Evolutionary conservation across 2,797 vertebrate genomes (phyloP), one percentile per base, ranked within the genome.

Genomic region (Selene dorsalis): DNA sequence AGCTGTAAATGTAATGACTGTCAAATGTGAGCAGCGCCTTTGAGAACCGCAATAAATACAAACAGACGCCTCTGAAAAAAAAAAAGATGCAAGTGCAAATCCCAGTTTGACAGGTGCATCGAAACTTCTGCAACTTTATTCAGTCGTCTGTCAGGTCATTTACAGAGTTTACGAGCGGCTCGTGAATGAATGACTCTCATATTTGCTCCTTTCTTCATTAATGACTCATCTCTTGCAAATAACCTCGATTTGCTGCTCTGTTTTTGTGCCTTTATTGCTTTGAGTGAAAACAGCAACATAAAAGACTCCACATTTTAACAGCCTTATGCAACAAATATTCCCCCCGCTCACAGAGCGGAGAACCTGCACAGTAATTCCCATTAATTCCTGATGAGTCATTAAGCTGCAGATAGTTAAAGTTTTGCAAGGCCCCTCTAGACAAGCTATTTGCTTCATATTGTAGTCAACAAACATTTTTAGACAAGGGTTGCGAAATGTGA

Each of bases 1-100:
- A 73, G 82, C 77, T 82, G 82, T 88, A 89, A 89, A 88, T 73
- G 77, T 80, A 87, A 89, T 75, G 82, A 89, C 80, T 77, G 78
- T 79, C 70, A 75, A 89, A 82, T 55, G 83, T 85, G 82, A 84
- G 79, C 16, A 16, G 61, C 69, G 81, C 79, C 87, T 39, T 69
- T 63, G 69, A 82, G 85, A 72, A 74, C 30, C 1, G 73, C 77
- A 64, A 81, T 88, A 89, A 84, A 91, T 81, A 85, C 58, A 84
- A 83, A 89, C 69, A 75, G 70, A 82, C 75, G 79, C 13, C 65
- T 43, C 30, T 8, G 16, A 20, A 64, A 17, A 48, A 11, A 35
- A 71, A 64, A 84, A 64, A 75, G 57, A 74, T 22, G 50, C n/a
- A 30, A 30, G 60, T 1, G 30, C 20, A 4, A 76, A 77, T 72